These are phyloP conservation scores for Conus betulinus DNA, from an alignment of 1,140 invertebrate genomes.

Conservation along the genomic window DNA sequence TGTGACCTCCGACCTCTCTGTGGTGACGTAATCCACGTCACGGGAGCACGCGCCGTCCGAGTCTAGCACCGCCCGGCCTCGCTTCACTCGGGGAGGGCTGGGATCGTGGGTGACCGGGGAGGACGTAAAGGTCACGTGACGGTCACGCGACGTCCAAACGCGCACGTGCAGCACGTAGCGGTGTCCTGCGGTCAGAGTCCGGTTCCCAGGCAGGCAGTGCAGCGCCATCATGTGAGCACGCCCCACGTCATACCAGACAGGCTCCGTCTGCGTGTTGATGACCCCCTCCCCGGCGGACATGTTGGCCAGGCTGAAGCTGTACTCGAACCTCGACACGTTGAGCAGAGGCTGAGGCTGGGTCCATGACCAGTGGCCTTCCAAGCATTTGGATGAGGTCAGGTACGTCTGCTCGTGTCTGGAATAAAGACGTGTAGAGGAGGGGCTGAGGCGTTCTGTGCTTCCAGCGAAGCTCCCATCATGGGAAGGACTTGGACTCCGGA, in stretches of 20 bases:
- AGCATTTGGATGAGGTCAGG: constrained; percentile 19
- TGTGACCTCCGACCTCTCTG: constrained; percentile 20
- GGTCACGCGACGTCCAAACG: constrained; percentile 44
- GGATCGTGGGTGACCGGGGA: constrained; percentile 43
- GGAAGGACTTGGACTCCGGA: background rate
- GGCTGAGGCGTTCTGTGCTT: background rate
- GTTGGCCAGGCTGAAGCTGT: constrained; percentile 49
- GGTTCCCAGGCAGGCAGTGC: constrained; percentile 45
- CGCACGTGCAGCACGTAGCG: constrained; percentile 53
- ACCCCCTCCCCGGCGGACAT: constrained; percentile 45
- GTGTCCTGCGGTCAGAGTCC: constrained; percentile 24
- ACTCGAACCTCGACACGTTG: constrained; percentile 48
- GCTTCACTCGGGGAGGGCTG: constrained; percentile 41
- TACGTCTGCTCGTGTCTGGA: background rate
- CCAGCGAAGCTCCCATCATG: background rate
- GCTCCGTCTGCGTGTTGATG: constrained; percentile 42
- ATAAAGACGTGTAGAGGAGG: no score
- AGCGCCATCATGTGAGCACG: constrained; percentile 22
- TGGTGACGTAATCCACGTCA: constrained; percentile 51
- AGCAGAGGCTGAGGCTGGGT: background rate
- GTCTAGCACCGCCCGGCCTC: constrained; percentile 47
- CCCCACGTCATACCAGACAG: constrained; percentile 55
- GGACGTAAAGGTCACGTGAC: constrained; percentile 42
- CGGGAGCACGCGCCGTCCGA: constrained; percentile 31
- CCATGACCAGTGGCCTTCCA: constrained; percentile 25